Evolutionary conservation across 2,797 vertebrate species (phyloP), one percentile per base, ranked within the genome.

Genomic region (Arnoldichthys spilopterus): DNA sequence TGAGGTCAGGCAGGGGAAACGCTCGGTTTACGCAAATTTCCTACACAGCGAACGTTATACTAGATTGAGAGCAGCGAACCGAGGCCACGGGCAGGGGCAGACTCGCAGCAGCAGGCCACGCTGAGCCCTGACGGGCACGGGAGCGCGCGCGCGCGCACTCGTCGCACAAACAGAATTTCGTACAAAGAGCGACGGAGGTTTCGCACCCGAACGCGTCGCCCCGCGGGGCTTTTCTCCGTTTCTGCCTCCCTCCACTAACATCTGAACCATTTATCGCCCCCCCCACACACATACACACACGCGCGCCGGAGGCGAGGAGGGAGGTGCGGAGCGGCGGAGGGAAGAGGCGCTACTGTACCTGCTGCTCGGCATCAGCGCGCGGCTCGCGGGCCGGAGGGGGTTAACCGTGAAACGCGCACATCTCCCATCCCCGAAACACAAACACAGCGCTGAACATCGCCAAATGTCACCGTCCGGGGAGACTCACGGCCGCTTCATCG

Each of bases 401-500:
- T 94, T 93, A 91, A 93, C 88, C 78, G 89, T 72, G 78, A 86
- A 85, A 89, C 90, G 83, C 74, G 84, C 84, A 86, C 85, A 86
- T 90, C 91, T 91, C 86, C 86, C 86, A 86, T 85, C 84, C 87
- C 87, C 87, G 84, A 85, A 89, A 86, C 85, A 89, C n/a, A n/a
- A n/a, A n/a, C 88, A 88, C 91, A 73, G 86, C 85, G 72, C 45
- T 85, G 81, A 86, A 77, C 77, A 69, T 72, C 79, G 70, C 47
- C 54, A 62, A 76, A 80, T 75, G 79, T 79, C 66, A 67, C 32
- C 66, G 76, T 81, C 51, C 16, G 77, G 43, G 72, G 54, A 53
- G 75, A 81, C 59, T 28, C 13, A 61, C 22, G 40, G 20, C n/a
- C 6, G 20, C 2, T 81, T 78, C 43, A 54, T 3, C 53, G 64